These are phyloP conservation scores for Caenorhabditis doughertyi DNA, from an alignment of 2,888 invertebrate species.

Conservation along the genomic window DNA sequence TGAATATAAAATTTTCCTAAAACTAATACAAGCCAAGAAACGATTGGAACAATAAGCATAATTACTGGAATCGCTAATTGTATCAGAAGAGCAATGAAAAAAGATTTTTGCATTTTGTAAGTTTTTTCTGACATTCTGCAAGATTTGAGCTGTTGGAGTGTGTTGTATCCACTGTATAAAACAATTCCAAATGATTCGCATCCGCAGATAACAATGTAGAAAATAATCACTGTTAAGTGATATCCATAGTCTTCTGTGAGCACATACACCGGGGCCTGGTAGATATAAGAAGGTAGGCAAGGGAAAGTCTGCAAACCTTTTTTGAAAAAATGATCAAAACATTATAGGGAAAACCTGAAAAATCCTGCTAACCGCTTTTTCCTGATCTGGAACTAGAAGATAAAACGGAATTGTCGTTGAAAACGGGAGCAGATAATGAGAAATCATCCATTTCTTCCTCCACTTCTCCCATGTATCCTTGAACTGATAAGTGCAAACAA, in stretches of 20 bases:
- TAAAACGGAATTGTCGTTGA: neutral
- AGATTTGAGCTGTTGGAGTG: neutral
- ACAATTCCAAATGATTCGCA: neutral
- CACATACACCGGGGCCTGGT: too few species aligned
- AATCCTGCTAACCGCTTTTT: too few species aligned
- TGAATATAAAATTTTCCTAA: too few species aligned
- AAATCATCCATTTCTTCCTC: neutral
- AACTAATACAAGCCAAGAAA: too few species aligned
- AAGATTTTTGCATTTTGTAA: neutral
- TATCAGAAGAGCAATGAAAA: neutral
- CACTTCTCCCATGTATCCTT: neutral
- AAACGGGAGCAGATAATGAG: neutral
- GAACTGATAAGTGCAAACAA: neutral
- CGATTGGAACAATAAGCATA: too few species aligned
- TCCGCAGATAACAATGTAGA: neutral
- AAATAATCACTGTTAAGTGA: neutral
- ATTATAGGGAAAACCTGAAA: too few species aligned
- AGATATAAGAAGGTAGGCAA: too few species aligned
- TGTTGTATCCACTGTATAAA: neutral
- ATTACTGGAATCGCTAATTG: too few species aligned
- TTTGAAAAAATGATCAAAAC: too few species aligned
- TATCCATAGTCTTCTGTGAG: too few species aligned
- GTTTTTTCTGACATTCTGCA: slow-evolving; percentile 3
- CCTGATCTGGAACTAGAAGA: neutral
- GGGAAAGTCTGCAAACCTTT: too few species aligned